Percentiles rank a stretch among this genome's conserved stretches.
These are phyloP conservation scores for Thelaira solivaga DNA, from an alignment of 2,888 invertebrate species.

Conservation along the genomic window DNA sequence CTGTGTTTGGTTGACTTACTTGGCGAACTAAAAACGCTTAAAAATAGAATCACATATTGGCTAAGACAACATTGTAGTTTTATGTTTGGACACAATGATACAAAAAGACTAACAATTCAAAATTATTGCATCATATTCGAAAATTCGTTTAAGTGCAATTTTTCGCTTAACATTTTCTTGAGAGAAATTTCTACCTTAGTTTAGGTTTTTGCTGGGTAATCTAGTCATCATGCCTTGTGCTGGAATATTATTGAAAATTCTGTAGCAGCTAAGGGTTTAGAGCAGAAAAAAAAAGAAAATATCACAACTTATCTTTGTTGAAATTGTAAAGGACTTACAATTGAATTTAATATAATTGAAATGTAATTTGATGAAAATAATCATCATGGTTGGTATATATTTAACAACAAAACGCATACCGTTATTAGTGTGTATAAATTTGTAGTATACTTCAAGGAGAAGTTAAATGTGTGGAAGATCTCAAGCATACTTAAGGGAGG, in stretches of 20 bases:
- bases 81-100: too few species aligned
- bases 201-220: neutral
- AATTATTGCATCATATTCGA: too few species aligned
- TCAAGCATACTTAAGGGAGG: constrained; percentile 8
- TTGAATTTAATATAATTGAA: constrained; percentile 57
- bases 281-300: neutral
- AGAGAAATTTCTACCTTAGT: too few species aligned
- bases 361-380: constrained; percentile 56
- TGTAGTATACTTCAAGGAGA: constrained; percentile 25
- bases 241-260: constrained; percentile 29
- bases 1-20: too few species aligned
- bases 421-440: neutral
- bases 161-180: too few species aligned
- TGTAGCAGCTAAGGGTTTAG: neutral
- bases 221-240: neutral
- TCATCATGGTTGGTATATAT: constrained; percentile 18
- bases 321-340: constrained; percentile 42
- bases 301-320: neutral
- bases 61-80: too few species aligned
- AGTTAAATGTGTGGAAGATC: constrained; percentile 31
- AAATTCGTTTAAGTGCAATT: too few species aligned
- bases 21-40: too few species aligned
- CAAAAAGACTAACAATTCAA: too few species aligned
- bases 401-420: neutral
- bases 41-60: too few species aligned